Base-by-base conservation (phyloP, 2,888 invertebrate species). In the Apodemia duryi region DNA sequence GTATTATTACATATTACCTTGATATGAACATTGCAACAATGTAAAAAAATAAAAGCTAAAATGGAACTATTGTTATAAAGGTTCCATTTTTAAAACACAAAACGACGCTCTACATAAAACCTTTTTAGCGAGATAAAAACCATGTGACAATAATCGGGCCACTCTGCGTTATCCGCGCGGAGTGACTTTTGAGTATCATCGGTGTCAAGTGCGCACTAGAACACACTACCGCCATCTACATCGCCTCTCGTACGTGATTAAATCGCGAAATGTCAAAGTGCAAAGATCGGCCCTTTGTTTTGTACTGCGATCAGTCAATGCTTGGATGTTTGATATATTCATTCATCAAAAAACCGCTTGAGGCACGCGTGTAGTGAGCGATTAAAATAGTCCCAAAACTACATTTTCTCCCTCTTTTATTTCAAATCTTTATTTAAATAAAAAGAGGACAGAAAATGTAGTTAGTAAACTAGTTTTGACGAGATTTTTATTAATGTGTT, bases 251-350 rank as follows among this genome's bases (percentile, higher is more conserved):
- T 85, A 89, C 91, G 91, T 91, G 91, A 92, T 91, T 88, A 90
- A 86, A 89, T 84, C 86, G 86, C 83, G 82, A 88, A 86, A 91
- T 91, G 92, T 91, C 92, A 92, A 84, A 91, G 92, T 87, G 91
- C 90, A 91, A 86, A 88, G 90, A 88, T 91, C 57, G 57, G 57
- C 57, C 77, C 82, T 83, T 86, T 88, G 86, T 85, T 84, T 60
- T 60, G 35, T 60, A 49, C 68, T 73, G 71, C 66, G 77, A 82
- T 88, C 88, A 81, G 79, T 86, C 87, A 85, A 79, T 81, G 86
- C 77, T 83, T 72, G 72, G 69, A 70, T 70, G 68, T 73, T 70
- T 79, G 86, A 84, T 86, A 74, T 82, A 79, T 83, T 89, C 89
- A 90, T 90, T 84, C 85, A 82, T 90, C 89, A 89, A 77, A 83